Conservation (phyloP, 1,140 invertebrate genomes). For the Drosophila micromelanica region DNA sequence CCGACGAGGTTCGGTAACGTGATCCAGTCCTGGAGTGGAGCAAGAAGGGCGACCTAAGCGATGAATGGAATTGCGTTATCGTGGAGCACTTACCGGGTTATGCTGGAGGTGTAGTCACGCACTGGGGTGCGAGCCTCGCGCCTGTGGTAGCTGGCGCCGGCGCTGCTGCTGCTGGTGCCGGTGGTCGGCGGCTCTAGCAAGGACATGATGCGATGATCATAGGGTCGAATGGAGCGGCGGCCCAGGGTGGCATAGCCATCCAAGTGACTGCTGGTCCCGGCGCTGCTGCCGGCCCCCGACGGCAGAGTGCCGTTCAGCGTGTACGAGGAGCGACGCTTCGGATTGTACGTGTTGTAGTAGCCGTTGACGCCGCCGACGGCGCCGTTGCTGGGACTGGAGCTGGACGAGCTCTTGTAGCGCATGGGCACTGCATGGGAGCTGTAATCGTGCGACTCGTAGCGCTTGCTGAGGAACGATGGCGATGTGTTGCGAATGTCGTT, state of each 20-base stretch:
- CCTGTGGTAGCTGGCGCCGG: constrained; percentile 54
- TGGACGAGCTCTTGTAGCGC: constrained; percentile 74
- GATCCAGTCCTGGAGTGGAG: constrained; percentile 65
- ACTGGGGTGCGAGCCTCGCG: constrained; percentile 67
- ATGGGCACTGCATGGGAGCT: constrained; percentile 66
- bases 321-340: constrained; percentile 79
- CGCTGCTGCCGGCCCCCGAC: constrained; percentile 40
- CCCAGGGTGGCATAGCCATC: constrained; percentile 83
- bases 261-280: constrained; percentile 45
- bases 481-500: constrained; percentile 80
- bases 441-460: constrained; percentile 70
- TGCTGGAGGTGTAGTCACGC: constrained; percentile 73
- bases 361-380: constrained; percentile 41
- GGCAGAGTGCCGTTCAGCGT: constrained; percentile 69
- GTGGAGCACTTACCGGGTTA: constrained; percentile 65
- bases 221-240: constrained; percentile 67
- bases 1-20: constrained; percentile 76
- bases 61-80: not conserved
- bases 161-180: constrained; percentile 36
- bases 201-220: constrained; percentile 82
- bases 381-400: constrained; percentile 75
- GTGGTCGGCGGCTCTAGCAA: constrained; percentile 67
- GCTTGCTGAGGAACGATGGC: constrained; percentile 69
- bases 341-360: constrained; percentile 82
- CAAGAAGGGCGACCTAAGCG: not conserved